Conservation (phyloP, 2,113 vertebrate genomes). For the Lagopus leucura region DNA sequence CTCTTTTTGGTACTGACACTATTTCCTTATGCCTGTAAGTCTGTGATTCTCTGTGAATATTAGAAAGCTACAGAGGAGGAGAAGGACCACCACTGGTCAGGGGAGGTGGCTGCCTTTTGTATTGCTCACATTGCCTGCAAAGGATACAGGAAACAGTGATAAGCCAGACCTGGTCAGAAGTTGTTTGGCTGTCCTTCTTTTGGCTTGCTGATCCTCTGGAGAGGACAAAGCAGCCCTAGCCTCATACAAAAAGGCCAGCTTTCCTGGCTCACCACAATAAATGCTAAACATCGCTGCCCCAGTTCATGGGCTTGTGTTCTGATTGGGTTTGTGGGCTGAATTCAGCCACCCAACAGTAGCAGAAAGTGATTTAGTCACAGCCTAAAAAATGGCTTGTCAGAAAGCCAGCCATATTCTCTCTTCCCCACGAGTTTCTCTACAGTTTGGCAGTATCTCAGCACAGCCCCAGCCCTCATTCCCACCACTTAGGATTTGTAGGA, state of each 20-base stretch:
- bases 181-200: rapidly evolving
- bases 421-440: neutral
- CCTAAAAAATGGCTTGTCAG: rapidly evolving
- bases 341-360: neutral
- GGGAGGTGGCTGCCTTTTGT: neutral
- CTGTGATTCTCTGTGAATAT: neutral
- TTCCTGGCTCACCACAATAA: neutral
- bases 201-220: rapidly evolving
- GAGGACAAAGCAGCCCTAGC: neutral
- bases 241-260: rapidly evolving
- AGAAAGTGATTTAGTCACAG: neutral
- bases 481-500: neutral
- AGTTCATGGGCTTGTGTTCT: neutral
- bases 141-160: neutral
- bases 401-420: neutral
- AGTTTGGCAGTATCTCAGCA: neutral
- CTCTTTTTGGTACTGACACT: constrained; percentile 76
- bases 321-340: neutral
- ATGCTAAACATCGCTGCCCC: rapidly evolving
- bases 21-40: constrained; percentile 69
- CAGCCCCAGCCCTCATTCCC: neutral
- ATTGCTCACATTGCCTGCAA: neutral
- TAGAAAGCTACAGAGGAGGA: constrained; percentile 43
- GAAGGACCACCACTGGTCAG: constrained; percentile 67
- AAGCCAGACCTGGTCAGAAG: rapidly evolving